A percentile compares a stretch with the other conserved stretches of the same genome.
phyloP scores from a whole-genome alignment of 2,888 invertebrate genomes.

The Mythimna pallens region DNA sequence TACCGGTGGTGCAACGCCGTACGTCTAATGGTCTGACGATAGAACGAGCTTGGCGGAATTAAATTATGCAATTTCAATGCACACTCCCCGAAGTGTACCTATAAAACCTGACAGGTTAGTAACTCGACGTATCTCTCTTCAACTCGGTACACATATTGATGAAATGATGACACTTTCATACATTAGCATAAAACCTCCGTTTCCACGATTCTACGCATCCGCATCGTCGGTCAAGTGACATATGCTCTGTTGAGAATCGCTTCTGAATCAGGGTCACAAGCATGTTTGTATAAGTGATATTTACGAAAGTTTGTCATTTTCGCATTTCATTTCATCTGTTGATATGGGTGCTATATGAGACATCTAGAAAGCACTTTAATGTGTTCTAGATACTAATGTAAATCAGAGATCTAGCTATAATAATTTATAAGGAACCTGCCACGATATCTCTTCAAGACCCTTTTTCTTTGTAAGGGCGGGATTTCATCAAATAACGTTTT shows the following conservation, averaged over 20 bases:
- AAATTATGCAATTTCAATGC: too few species aligned
- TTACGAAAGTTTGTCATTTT: slow-evolving; percentile 58
- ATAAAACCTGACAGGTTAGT: too few species aligned
- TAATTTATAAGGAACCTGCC: not conserved
- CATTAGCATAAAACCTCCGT: slow-evolving; percentile 46
- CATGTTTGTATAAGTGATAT: slow-evolving; percentile 54
- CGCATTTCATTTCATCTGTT: slow-evolving; percentile 39
- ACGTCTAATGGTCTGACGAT: too few species aligned
- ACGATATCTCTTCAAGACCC: not conserved
- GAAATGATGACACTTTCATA: slow-evolving; percentile 57
- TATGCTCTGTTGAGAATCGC: slow-evolving; percentile 46
- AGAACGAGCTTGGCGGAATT: too few species aligned
- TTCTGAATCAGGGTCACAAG: slow-evolving; percentile 51
- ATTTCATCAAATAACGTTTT: too few species aligned
- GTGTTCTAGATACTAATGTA: not conserved
- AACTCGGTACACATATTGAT: slow-evolving; percentile 30
- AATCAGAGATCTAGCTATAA: not conserved
- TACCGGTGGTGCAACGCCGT: too few species aligned
- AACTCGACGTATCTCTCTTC: not conserved
- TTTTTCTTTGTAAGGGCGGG: not conserved
- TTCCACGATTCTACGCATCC: slow-evolving; percentile 46
- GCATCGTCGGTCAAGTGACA: slow-evolving; percentile 55
- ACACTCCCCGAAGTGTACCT: too few species aligned
- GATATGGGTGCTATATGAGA: not conserved
- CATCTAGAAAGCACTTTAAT: not conserved